Conservation (phyloP, 2,797 vertebrate species). For the Brachyrhaphis roseni region DNA sequence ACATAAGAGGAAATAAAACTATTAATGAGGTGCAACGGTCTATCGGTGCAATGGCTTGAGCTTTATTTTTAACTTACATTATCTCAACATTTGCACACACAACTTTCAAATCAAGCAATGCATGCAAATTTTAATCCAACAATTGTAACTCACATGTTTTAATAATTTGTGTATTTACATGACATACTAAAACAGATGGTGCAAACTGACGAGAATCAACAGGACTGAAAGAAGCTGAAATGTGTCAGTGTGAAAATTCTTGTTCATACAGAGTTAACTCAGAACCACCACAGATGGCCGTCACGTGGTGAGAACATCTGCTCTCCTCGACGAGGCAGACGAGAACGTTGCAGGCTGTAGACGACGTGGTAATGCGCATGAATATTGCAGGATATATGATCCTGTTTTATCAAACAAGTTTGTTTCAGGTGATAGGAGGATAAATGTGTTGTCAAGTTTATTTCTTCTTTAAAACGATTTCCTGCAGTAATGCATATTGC, state of each 20-base stretch:
- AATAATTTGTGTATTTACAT: background rate
- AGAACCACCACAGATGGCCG: conserved; percentile 7
- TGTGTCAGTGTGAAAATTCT: conserved; percentile 8
- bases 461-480: background rate
- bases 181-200: conserved; percentile 1
- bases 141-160: background rate
- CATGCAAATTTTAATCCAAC: background rate
- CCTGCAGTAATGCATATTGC: background rate
- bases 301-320: conserved; percentile 12
- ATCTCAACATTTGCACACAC: background rate
- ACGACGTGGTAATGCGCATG: background rate
- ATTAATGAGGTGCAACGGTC: too few relatives aligned
- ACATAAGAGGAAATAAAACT: background rate
- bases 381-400: background rate
- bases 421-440: background rate
- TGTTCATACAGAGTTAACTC: conserved; percentile 5
- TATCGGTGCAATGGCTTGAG: background rate
- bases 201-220: background rate
- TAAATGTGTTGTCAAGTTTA: background rate
- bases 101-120: background rate
- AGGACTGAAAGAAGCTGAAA: conserved; percentile 8
- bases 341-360: background rate
- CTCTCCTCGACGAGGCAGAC: conserved; percentile 5
- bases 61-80: background rate
- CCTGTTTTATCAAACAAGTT: background rate